Base-by-base conservation (phyloP, 2,888 invertebrate species). In the Limenitis camilla region DNA sequence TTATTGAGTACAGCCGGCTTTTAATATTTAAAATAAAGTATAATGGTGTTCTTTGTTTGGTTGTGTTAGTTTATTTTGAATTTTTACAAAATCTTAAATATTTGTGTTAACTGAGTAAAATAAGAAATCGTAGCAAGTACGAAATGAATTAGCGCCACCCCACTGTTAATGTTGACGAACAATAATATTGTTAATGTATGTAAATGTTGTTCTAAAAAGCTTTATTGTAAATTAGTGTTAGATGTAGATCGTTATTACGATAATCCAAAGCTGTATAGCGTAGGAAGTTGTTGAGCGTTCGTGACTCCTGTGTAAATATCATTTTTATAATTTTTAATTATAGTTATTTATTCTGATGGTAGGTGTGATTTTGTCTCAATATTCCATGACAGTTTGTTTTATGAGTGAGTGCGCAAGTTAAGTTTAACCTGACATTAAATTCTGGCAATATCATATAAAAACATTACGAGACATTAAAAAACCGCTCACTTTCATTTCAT, bases 151-250 rank as follows among this genome's bases (percentile, higher is more conserved):
- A 49, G 52, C 56, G 61, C 65, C 64, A 71, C 69, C 71, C 71
- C 76, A 73, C 73, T 66, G 70, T 72, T 78, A 70, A 61, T 61
- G 67, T 70, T 71, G 68, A 71, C 67, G 64, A 72, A 71, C 71
- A 71, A 69, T 70, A 68, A 67, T 67, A 69, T 76, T 76, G 75
- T 78, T 78, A 80, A 73, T 74, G 71, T 80, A 76, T 81, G 76
- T 81, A 80, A 80, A 83, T 83, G 81, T 82, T 84, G 81, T 82
- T 84, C 75, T 81, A 76, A 85, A 84, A 85, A 84, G 85, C 85
- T 85, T 86, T 85, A 85, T 83, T 83, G 78, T 84, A 83, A 79
- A 76, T 78, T 85, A 84, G 83, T 78, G 64, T 76, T 83, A 84
- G 78, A 68, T 69, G 67, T 81, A 81, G 76, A 70, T 66, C 59